Conservation (phyloP, 2,797 vertebrate genomes). For the Mus caroli region DNA sequence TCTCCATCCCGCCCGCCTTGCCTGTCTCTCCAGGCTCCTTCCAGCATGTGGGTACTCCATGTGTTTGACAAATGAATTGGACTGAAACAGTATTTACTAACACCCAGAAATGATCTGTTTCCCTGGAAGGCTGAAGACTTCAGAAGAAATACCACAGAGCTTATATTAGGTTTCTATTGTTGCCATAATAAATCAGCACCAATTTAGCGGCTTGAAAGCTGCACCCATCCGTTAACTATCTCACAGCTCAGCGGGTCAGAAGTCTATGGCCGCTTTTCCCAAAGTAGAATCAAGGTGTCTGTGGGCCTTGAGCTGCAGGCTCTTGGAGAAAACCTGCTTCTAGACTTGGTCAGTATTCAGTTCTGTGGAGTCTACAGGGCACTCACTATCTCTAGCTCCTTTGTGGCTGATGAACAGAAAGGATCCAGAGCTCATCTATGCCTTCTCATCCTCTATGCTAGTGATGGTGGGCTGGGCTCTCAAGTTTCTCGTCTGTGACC, state of each 20-base stretch:
- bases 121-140: not conserved
- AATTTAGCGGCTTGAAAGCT: not conserved
- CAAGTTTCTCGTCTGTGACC: not conserved
- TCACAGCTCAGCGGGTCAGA: not conserved
- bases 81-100: not conserved
- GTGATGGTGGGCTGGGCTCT: not conserved
- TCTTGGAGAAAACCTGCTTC: not conserved
- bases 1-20: not conserved
- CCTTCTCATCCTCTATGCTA: not conserved
- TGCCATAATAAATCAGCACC: not conserved
- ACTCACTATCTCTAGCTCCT: not conserved
- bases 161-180: slow-evolving; percentile 7
- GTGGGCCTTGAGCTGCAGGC: not conserved
- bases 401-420: not conserved
- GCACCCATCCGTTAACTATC: not conserved
- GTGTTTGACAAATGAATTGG: slow-evolving; percentile 30
- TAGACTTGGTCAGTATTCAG: not conserved
- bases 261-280: not conserved
- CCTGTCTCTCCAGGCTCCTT: not conserved
- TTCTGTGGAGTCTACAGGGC: not conserved
- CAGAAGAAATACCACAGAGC: slow-evolving; percentile 14
- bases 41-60: not conserved
- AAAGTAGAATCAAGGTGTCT: not conserved
- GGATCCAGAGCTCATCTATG: not conserved
- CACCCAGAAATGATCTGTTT: not conserved